Evolutionary conservation across 2,113 vertebrate genomes (phyloP).

Genomic region (Rana temporaria): DNA sequence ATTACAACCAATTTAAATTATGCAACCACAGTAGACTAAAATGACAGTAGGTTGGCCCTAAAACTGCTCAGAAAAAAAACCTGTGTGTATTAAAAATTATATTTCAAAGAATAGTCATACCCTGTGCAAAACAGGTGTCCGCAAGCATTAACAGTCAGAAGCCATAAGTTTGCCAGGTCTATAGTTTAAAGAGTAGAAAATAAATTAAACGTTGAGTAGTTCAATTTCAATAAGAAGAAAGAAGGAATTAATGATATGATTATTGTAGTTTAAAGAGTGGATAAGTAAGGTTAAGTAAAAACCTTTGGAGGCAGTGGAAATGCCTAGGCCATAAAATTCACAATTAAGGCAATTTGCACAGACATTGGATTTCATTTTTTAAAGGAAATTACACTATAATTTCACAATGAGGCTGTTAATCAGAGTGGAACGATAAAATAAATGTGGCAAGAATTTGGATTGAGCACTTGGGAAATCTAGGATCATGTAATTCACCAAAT

Average conservation of each 20-base stretch:
- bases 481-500: slow-evolving; percentile 26
- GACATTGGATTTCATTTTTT: neutral
- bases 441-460: slow-evolving; percentile 12
- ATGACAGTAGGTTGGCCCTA: too few species aligned
- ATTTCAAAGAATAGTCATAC: too few species aligned
- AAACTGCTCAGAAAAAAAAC: too few species aligned
- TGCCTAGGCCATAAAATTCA: neutral
- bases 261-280: neutral
- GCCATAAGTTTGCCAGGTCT: neutral
- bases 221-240: slow-evolving; percentile 7
- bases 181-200: neutral
- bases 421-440: slow-evolving; percentile 5
- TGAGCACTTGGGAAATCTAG: slow-evolving; percentile 1
- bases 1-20: too few species aligned
- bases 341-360: neutral
- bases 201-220: neutral
- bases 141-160: neutral
- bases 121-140: neutral
- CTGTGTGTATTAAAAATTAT: too few species aligned
- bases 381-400: slow-evolving; percentile 29
- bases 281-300: slow-evolving; percentile 13
- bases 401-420: slow-evolving; percentile 23
- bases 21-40: too few species aligned
- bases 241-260: neutral
- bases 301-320: neutral